Percentiles rank a stretch among this genome's conserved stretches.
phyloP scores from a whole-genome alignment of 2,113 vertebrate species.

The Rhineura floridana region DNA sequence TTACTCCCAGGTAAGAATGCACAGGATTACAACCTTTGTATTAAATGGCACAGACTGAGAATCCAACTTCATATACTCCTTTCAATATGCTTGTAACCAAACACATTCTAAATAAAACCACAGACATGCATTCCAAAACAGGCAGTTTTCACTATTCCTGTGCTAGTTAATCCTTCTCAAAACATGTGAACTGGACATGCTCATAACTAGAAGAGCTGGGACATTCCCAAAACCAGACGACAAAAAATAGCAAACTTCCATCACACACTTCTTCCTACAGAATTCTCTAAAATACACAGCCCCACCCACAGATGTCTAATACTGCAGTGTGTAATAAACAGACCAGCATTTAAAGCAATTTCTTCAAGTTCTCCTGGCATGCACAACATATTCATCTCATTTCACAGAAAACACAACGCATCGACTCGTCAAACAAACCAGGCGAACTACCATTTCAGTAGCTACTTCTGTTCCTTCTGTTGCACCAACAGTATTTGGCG shows the following conservation, averaged over 20 bases:
- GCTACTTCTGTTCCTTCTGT: not conserved
- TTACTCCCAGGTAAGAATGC: too few relatives aligned
- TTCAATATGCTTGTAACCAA: not conserved
- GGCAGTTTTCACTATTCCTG: not conserved
- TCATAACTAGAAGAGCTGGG: not conserved
- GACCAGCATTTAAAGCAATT: constrained; percentile 8
- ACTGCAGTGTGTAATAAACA: constrained; percentile 29
- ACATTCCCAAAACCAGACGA: not conserved
- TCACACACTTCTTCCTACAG: not conserved
- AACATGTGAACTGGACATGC: constrained; percentile 4
- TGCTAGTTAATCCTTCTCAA: not conserved
- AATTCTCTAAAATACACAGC: constrained; percentile 28
- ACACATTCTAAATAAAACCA: not conserved
- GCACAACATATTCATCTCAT: not conserved
- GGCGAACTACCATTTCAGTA: constrained; percentile 22
- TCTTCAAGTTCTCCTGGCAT: not conserved
- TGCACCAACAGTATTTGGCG: not conserved
- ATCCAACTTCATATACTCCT: constrained; percentile 7
- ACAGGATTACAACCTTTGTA: too few relatives aligned
- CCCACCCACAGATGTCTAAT: not conserved
- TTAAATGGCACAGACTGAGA: too few relatives aligned
- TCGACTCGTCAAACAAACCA: not conserved
- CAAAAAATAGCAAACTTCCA: not conserved
- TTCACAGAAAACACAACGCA: constrained; percentile 31
- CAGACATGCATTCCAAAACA: not conserved